Base-by-base conservation (phyloP, 2,888 invertebrate species). In the Noctua fimbriata region DNA sequence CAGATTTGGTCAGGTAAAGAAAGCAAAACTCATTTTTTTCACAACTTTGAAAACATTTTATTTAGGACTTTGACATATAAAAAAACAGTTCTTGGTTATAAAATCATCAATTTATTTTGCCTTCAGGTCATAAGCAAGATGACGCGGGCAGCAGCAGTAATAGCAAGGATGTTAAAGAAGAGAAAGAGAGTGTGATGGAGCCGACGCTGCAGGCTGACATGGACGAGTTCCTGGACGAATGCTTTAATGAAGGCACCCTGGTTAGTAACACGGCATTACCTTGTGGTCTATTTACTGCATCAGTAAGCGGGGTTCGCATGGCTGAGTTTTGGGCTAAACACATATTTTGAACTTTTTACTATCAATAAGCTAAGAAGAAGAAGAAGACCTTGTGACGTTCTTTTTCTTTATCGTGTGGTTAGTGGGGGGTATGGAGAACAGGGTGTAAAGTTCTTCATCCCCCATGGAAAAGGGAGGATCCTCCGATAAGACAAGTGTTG, bases 211-310 rank as follows among this genome's bases (percentile, higher is more conserved):
- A 97, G 87, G 94, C 97, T 0, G 98, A 98, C 90, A 97, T 98
- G 97, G 98, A 98, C 89, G 97, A 97, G 79, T 97, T 97, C 84
- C 94, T 98, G 1, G 97, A 97, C 36, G 97, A 98, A n/a, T 97
- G 97, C 93, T 93, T 98, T 94, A 97, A 94, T 92, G 94, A 97
- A 66, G 98, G 98, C 77, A 96, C 96, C 58, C 95, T 97, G 91
- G 97, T 98, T 12, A 92, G 93, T 79, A 10, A 7, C 10, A 32
- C 1, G 18, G 14, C 36, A 9, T 14, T 60, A 6, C 1, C 12
- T n/a, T 32, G 0, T n/a, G n/a, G 24, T 66, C 41, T 58, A 5
- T 58, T n/a, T n/a, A n/a, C n/a, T n/a, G n/a, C n/a, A n/a, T n/a
- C n/a, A n/a, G n/a, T n/a, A n/a, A n/a, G n/a, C n/a, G n/a, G n/a